Evolutionary conservation across 1,140 invertebrate species (phyloP).

Genomic region (Potamilus streckersoni): DNA sequence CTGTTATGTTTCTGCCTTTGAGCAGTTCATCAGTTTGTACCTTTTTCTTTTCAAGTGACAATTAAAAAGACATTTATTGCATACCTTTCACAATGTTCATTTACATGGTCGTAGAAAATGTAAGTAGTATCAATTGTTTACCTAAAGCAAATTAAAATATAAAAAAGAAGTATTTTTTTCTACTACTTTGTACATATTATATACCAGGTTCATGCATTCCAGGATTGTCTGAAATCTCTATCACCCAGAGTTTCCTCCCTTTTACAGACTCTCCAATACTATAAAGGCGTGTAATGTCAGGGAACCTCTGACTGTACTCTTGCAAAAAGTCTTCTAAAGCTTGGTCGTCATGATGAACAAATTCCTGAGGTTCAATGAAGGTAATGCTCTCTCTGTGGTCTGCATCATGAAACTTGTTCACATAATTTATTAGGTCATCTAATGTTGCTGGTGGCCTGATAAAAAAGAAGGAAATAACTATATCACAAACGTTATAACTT

Average conservation of each 20-base stretch:
- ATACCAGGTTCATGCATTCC: slow-evolving; percentile 90
- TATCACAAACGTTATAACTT: too few relatives aligned
- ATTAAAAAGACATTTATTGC: too few relatives aligned
- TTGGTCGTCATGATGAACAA: slow-evolving; percentile 90
- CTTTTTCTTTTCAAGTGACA: too few relatives aligned
- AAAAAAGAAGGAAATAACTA: neutral
- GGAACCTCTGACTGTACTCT: slow-evolving; percentile 81
- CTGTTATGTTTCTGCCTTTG: too few relatives aligned
- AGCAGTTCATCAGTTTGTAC: too few relatives aligned
- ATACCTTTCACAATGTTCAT: too few relatives aligned
- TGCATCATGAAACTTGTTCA: slow-evolving; percentile 53
- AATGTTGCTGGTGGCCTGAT: slow-evolving; percentile 27
- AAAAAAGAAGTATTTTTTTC: neutral
- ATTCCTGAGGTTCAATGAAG: slow-evolving; percentile 72
- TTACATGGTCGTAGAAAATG: too few relatives aligned
- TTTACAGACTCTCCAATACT: slow-evolving; percentile 59
- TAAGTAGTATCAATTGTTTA: too few relatives aligned
- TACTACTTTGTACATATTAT: slow-evolving; percentile 71
- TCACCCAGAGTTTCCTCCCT: slow-evolving; percentile 93
- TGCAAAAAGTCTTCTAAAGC: slow-evolving; percentile 86
- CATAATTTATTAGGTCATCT: slow-evolving; percentile 43
- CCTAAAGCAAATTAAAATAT: neutral
- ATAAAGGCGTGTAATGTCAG: slow-evolving; percentile 69
- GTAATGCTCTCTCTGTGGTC: slow-evolving; percentile 45
- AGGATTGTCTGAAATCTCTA: slow-evolving; percentile 87